Base-by-base conservation (phyloP, 37 sponge, comb jelly and placozoan species). In the Beroe forskalii region DNA sequence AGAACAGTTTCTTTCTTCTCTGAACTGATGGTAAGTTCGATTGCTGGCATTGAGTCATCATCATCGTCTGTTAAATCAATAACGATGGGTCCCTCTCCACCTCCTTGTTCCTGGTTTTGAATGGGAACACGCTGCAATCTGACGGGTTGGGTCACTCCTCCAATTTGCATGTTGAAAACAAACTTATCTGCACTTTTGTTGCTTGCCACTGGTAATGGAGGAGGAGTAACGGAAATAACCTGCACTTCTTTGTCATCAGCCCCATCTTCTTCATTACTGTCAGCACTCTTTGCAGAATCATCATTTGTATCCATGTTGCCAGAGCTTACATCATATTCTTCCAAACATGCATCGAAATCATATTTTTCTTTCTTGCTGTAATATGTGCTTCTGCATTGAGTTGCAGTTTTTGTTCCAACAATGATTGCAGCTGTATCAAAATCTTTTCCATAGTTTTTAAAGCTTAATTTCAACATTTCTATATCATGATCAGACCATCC, bases 31-130 rank as follows among this genome's bases (percentile, higher is more conserved):
- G 55, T n/a, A 6, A 80, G 55, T 20, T 32, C 23, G 20, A 80
- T 80, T 6, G 86, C 86, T 33, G 86, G 86, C 25, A 32, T 12
- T 23, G 55, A 80, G 31, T 80, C 86, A 42, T 80, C 86, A 80
- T 80, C 86, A 43, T 80, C 86, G 35, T 80, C 86, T 33, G 86
- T 80, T n/a, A 80, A 48, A 43, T 80, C 86, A 44, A 80, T 80
- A 25, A 80, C 55, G 3, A 80, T 80, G 0, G 86, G 86, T 0
- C 17, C 55, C 42, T 41, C n/a, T 12, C 0, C 27, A 12, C 55
- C 86, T 41, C 38, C 4, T 14, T 27, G n/a, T 2, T 48, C 55
- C 0, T 23, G 1, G 31, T 64, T 64, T 48, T 80, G 86, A 42
- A 80, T 80, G 12, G 86, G 86, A n/a, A 80, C 86, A 44, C 86